A percentile compares a stretch with the other conserved stretches of the same genome.
Evolutionary conservation across 2,888 invertebrate species (phyloP).

Genomic region (Xestia c-nigrum): DNA sequence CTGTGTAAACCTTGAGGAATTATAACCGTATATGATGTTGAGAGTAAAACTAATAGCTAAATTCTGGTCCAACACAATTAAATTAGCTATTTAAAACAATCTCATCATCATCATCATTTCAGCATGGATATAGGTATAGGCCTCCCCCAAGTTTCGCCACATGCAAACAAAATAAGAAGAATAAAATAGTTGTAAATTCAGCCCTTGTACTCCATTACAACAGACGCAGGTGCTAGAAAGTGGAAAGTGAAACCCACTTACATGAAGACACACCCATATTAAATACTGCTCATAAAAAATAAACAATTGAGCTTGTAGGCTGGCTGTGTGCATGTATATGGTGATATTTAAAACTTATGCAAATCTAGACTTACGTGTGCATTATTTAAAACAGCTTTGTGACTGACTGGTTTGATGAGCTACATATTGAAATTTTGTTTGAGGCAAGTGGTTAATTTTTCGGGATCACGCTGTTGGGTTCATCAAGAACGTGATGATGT

Average conservation of each 20-base stretch:
- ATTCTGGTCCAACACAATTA: neutral
- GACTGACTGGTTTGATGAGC: neutral
- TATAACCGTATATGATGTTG: neutral
- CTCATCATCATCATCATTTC: too few species aligned
- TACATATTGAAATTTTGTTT: neutral
- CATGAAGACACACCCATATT: constrained; percentile 67
- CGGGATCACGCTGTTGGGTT: fast-evolving
- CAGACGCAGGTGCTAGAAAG: constrained; percentile 72
- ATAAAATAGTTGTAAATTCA: constrained; percentile 40
- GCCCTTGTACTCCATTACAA: constrained; percentile 44
- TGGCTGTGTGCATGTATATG: constrained; percentile 54
- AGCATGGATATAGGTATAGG: too few species aligned
- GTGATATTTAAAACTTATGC: constrained; percentile 26
- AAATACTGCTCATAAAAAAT: constrained; percentile 71
- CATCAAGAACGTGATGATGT: neutral
- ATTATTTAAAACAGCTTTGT: neutral
- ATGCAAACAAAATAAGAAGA: neutral
- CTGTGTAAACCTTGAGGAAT: neutral
- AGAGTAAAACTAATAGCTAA: neutral
- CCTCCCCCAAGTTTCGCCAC: too few species aligned
- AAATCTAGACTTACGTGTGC: neutral
- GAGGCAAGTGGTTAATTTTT: neutral
- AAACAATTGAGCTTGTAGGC: constrained; percentile 59
- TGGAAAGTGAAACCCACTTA: constrained; percentile 72
- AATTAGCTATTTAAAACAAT: neutral